A percentile compares a stretch with the other conserved stretches of the same genome.
Evolutionary conservation across 2,888 invertebrate genomes (phyloP).

Genomic region (Epinotia ramella): DNA sequence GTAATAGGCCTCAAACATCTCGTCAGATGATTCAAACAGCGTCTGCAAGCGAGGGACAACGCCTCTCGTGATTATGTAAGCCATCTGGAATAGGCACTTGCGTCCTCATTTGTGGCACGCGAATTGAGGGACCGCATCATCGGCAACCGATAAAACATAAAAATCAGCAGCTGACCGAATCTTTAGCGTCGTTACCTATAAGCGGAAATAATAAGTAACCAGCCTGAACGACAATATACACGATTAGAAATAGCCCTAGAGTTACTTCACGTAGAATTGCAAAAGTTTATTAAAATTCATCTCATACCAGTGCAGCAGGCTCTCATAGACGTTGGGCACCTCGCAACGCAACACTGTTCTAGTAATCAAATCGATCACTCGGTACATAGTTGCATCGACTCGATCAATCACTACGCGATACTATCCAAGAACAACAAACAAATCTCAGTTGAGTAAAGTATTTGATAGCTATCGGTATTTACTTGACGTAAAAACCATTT

Average conservation of each 20-base stretch:
- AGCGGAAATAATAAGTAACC: neutral
- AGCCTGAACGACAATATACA: slow-evolving; percentile 2
- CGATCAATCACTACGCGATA: slow-evolving; percentile 42
- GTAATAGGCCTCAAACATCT: too few relatives aligned
- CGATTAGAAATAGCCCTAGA: neutral
- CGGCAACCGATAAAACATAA: too few relatives aligned
- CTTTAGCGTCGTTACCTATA: neutral
- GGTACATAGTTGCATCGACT: slow-evolving; percentile 42
- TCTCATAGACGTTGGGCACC: slow-evolving; percentile 56
- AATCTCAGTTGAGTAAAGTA: slow-evolving; percentile 38
- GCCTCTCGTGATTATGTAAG: too few relatives aligned
- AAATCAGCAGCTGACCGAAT: neutral
- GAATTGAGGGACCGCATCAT: too few relatives aligned
- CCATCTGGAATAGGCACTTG: too few relatives aligned
- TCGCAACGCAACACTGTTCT: slow-evolving; percentile 48
- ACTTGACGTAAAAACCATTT: slow-evolving; percentile 34
- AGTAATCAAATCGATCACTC: slow-evolving; percentile 48
- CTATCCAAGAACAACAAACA: slow-evolving; percentile 35
- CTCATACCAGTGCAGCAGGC: slow-evolving; percentile 29
- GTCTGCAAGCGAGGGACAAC: too few relatives aligned
- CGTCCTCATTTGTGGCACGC: too few relatives aligned
- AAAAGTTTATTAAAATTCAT: slow-evolving; percentile 48
- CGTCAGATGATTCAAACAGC: too few relatives aligned
- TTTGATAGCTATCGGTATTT: slow-evolving; percentile 36
- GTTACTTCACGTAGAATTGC: slow-evolving; percentile 43